These are phyloP conservation scores for Jaculus jaculus DNA, from an alignment of 2,113 vertebrate species.

Conservation along the genomic window DNA sequence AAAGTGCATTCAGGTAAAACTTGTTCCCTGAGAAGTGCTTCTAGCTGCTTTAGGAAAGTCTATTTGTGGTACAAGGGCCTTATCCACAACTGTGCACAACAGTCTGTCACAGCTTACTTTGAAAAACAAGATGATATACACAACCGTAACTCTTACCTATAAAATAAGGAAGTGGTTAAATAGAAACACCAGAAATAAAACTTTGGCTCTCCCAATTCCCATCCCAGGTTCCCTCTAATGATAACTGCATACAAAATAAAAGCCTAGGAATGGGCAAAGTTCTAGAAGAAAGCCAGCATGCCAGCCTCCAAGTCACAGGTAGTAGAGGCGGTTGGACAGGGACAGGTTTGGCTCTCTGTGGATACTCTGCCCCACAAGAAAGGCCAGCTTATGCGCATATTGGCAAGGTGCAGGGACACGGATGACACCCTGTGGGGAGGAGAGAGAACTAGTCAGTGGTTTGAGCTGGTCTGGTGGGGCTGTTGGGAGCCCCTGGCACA, in stretches of 20 bases:
- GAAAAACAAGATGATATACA: constrained; percentile 54
- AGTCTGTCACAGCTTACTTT: not conserved
- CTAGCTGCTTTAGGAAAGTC: constrained; percentile 7
- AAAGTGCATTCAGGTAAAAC: not conserved
- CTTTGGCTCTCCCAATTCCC: not conserved
- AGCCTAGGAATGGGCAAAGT: not conserved
- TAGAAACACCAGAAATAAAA: not conserved
- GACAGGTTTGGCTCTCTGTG: constrained; percentile 89
- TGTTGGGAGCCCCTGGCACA: not conserved
- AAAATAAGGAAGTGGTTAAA: not conserved
- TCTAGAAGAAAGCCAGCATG: not conserved
- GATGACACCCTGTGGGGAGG: constrained; percentile 88
- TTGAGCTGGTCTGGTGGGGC: not conserved
- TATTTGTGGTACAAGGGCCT: not conserved
- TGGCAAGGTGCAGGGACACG: constrained; percentile 96
- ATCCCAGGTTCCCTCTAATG: not conserved
- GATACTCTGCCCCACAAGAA: constrained; percentile 95
- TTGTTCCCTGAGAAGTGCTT: not conserved
- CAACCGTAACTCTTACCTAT: constrained; percentile 40
- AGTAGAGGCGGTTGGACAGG: constrained; percentile 92
- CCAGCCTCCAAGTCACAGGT: constrained; percentile 84
- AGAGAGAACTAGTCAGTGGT: not conserved
- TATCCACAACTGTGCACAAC: not conserved
- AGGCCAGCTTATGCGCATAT: constrained; percentile 96
- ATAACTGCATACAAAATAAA: not conserved